These are phyloP conservation scores for Hyaena hyaena DNA, from an alignment of 2,113 vertebrate genomes.

Conservation along the genomic window DNA sequence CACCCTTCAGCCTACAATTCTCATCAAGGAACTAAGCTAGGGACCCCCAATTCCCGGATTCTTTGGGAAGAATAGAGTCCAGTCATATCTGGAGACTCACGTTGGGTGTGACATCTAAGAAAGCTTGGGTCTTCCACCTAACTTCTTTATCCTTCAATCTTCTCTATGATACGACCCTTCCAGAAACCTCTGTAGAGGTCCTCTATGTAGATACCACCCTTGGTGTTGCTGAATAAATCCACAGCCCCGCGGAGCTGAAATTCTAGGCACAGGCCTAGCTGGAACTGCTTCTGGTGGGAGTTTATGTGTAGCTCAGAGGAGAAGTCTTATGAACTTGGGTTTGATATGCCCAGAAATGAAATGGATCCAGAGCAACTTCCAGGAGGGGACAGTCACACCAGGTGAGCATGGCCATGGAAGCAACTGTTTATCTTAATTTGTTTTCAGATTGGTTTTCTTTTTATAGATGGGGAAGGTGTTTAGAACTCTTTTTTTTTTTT, in stretches of 20 bases:
- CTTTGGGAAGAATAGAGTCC: not conserved
- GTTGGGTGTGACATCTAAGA: not conserved
- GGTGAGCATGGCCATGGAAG: not conserved
- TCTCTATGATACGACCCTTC: not conserved
- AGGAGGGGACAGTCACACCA: not conserved
- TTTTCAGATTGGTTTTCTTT: conserved; percentile 33
- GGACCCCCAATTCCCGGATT: not conserved
- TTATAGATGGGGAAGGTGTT: not conserved
- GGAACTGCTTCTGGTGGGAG: not conserved
- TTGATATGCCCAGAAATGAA: conserved; percentile 10
- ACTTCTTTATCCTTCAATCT: not conserved
- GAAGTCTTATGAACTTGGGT: conserved; percentile 7
- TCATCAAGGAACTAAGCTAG: not conserved
- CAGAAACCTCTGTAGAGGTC: conserved; percentile 24
- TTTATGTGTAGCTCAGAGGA: not conserved
- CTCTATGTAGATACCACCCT: not conserved
- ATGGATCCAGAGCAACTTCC: not conserved
- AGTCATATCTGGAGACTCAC: not conserved
- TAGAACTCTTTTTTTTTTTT: not conserved
- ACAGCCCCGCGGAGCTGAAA: not conserved
- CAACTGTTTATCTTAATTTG: not conserved
- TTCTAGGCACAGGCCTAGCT: not conserved
- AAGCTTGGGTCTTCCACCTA: not conserved
- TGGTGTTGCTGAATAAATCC: not conserved
- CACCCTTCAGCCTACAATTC: not conserved